Conservation (phyloP, 2,888 invertebrate genomes). For the Orthosia incerta region DNA sequence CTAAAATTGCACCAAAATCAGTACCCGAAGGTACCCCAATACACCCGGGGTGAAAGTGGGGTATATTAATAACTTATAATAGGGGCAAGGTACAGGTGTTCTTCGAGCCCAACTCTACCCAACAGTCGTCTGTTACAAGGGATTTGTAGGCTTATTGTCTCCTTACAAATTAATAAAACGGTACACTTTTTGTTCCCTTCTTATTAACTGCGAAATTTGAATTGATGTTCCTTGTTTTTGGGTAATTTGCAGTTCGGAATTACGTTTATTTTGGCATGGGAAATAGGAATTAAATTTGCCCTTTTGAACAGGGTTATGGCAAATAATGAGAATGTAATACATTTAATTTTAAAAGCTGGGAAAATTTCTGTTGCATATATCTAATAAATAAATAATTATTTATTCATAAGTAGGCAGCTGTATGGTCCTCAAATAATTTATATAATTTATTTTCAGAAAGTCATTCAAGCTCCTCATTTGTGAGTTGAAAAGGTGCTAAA, state of each 20-base stretch:
- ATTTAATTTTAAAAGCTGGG: not conserved
- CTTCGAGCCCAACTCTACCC: conserved; percentile 72
- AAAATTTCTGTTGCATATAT: too few relatives aligned
- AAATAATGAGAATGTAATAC: not conserved
- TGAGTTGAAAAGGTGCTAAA: not conserved
- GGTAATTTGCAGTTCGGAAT: conserved; percentile 18
- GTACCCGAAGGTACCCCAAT: conserved; percentile 17
- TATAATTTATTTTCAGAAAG: not conserved
- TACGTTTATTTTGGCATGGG: conserved; percentile 3
- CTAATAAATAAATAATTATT: too few relatives aligned
- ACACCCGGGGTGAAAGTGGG: conserved; percentile 46
- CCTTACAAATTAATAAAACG: conserved; percentile 80
- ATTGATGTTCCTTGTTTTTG: conserved; percentile 70
- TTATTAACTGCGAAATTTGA: conserved; percentile 76
- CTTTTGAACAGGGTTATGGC: not conserved
- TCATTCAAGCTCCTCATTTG: too few relatives aligned
- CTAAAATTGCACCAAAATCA: conserved; percentile 15
- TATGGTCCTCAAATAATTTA: not conserved
- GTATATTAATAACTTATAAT: conserved; percentile 69
- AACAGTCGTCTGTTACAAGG: conserved; percentile 80
- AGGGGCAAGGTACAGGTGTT: conserved; percentile 75
- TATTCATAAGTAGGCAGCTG: too few relatives aligned
- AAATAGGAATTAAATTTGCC: not conserved
- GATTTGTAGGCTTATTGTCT: conserved; percentile 80
- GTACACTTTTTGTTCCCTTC: conserved; percentile 80